These are phyloP conservation scores for Pseudomyrmex sp. DNA, from an alignment of 1,140 invertebrate species.

Conservation along the genomic window DNA sequence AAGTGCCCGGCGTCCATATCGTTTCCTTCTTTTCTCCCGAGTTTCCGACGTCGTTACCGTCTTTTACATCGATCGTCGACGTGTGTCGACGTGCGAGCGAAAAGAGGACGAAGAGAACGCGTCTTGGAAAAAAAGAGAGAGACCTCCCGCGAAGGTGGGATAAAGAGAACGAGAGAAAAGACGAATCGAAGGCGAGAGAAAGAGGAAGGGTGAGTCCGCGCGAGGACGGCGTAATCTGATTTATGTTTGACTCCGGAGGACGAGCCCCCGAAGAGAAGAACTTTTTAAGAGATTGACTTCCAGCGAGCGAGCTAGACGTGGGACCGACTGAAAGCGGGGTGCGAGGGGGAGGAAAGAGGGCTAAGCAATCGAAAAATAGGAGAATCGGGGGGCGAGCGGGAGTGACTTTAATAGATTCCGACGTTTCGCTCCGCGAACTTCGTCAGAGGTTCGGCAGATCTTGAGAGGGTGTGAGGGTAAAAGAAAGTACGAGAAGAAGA, in stretches of 20 bases:
- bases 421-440: slow-evolving; percentile 70
- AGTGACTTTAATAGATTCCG: slow-evolving; percentile 79
- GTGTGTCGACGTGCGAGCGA: no score
- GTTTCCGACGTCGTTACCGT: no score
- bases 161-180: neutral
- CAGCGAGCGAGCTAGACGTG: slow-evolving; percentile 54
- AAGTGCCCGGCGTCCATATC: slow-evolving; percentile 47
- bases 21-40: neutral
- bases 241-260: slow-evolving; percentile 79
- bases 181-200: no score
- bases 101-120: no score
- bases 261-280: slow-evolving; percentile 70
- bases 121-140: no score
- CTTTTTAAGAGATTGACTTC: slow-evolving; percentile 82
- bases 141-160: neutral
- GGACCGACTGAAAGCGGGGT: neutral
- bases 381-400: slow-evolving; percentile 18
- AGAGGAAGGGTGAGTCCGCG: neutral
- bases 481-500: neutral
- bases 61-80: no score
- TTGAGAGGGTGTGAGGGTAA: neutral
- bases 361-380: slow-evolving; percentile 74
- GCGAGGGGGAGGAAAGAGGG: neutral
- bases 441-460: slow-evolving; percentile 58
- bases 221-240: slow-evolving; percentile 78